Evolutionary conservation across 1,140 invertebrate species (phyloP).

Genomic region (Drosophila pandora): DNA sequence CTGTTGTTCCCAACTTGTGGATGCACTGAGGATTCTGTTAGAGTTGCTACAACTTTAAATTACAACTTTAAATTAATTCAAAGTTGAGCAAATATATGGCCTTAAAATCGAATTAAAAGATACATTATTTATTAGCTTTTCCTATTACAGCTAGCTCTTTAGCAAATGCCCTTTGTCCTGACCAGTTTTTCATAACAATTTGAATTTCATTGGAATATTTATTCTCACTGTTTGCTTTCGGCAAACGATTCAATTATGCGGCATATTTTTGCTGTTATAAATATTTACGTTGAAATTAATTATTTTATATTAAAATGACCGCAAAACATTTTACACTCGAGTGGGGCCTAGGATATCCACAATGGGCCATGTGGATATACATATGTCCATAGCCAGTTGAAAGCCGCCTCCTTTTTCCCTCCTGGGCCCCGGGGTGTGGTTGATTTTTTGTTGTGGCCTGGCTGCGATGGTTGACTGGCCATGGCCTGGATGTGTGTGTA

Average conservation of each 20-base stretch:
- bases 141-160: not conserved
- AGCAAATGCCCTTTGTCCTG: not conserved
- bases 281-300: slow-evolving; percentile 81
- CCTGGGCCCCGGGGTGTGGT: slow-evolving; percentile 18
- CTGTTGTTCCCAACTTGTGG: slow-evolving; percentile 1
- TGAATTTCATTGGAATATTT: not conserved
- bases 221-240: slow-evolving; percentile 19
- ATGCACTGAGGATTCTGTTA: not conserved
- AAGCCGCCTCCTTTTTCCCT: not conserved
- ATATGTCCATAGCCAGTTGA: slow-evolving; percentile 9
- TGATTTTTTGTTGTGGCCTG: slow-evolving; percentile 29
- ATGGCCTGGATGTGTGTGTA: slow-evolving; percentile 37
- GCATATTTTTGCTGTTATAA: slow-evolving; percentile 79
- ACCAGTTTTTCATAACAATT: not conserved
- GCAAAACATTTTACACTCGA: slow-evolving; percentile 80
- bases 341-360: slow-evolving; percentile 36
- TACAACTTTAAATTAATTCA: not conserved
- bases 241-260: slow-evolving; percentile 75
- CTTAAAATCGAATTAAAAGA: too few relatives aligned
- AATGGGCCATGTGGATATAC: slow-evolving; percentile 14
- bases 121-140: too few relatives aligned
- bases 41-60: not conserved
- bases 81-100: not conserved
- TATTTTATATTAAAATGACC: slow-evolving; percentile 82
- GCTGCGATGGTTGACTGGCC: slow-evolving; percentile 42